These are phyloP conservation scores for Leucozona laternaria DNA, from an alignment of 2,888 invertebrate genomes.

Conservation along the genomic window DNA sequence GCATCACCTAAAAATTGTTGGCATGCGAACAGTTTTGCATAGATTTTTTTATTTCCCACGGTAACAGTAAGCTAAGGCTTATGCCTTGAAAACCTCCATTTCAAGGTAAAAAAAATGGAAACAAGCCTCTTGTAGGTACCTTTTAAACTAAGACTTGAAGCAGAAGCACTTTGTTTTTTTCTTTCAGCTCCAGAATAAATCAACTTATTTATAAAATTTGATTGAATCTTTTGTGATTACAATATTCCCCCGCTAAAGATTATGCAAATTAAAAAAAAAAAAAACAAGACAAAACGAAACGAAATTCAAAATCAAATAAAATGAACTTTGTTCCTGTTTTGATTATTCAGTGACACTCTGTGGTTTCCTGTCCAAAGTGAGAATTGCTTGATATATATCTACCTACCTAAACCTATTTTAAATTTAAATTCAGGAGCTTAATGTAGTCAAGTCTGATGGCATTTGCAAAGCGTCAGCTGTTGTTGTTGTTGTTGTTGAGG, in stretches of 20 bases:
- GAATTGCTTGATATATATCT: not conserved
- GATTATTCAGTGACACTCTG: slow-evolving; percentile 5
- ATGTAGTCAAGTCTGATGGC: slow-evolving; percentile 23
- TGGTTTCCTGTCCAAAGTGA: not conserved
- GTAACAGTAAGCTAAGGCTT: too few species aligned
- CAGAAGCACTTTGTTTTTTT: not conserved
- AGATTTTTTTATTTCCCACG: too few species aligned
- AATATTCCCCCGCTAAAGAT: not conserved
- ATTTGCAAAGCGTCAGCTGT: slow-evolving; percentile 66
- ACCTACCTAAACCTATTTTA: slow-evolving; percentile 3
- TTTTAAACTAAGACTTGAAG: too few species aligned
- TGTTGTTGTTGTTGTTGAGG: slow-evolving; percentile 21
- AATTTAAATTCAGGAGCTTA: slow-evolving; percentile 56
- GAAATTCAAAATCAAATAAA: not conserved
- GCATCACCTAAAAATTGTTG: too few species aligned
- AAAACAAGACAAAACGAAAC: not conserved
- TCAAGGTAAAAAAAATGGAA: too few species aligned
- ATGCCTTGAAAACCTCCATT: too few species aligned
- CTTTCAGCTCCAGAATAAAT: not conserved
- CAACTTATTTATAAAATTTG: not conserved
- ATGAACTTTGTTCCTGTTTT: slow-evolving; percentile 22
- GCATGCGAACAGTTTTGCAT: too few species aligned
- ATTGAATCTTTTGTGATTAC: slow-evolving; percentile 13
- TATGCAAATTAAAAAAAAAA: not conserved
- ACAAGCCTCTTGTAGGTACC: too few species aligned